Percentiles rank a stretch among this genome's conserved stretches.
These are phyloP conservation scores for Troglohyphantes excavatus DNA, from an alignment of 2,888 invertebrate species.

Conservation along the genomic window DNA sequence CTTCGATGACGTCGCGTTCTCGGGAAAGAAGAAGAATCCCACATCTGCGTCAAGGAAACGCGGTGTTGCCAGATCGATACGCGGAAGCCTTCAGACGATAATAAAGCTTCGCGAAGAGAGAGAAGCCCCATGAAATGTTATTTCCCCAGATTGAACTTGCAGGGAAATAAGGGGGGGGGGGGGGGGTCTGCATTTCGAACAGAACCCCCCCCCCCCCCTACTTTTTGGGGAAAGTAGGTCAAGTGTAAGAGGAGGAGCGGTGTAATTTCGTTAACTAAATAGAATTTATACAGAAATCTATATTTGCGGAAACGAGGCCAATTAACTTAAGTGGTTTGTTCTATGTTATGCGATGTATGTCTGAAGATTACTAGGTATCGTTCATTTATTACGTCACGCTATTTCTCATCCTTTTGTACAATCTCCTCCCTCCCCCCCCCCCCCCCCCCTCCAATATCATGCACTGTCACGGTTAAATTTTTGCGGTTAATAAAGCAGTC, in stretches of 20 bases:
- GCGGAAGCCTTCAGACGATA: not conserved
- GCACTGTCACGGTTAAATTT: too few species aligned
- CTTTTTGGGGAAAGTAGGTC: not conserved
- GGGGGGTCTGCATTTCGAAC: not conserved
- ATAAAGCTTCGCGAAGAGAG: not conserved
- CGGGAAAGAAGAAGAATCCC: not conserved
- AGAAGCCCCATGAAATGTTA: not conserved
- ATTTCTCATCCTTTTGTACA: too few species aligned
- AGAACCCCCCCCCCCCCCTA: too few species aligned
- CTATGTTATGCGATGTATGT: too few species aligned
- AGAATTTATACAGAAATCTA: too few species aligned
- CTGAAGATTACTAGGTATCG: too few species aligned
- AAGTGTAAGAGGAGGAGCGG: not conserved
- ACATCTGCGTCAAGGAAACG: not conserved
- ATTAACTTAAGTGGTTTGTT: too few species aligned
- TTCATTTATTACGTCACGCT: too few species aligned
- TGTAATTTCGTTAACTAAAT: not conserved
- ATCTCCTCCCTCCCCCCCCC: too few species aligned
- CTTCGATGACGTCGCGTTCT: not conserved
- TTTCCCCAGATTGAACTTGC: not conserved
- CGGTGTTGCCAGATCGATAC: not conserved
- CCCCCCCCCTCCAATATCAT: too few species aligned
- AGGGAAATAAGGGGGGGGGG: not conserved
- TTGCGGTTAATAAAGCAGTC: too few species aligned
- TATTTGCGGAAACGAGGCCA: too few species aligned